These are phyloP conservation scores for Pan paniscus DNA, from an alignment of 2,113 vertebrate species.

Conservation along the genomic window DNA sequence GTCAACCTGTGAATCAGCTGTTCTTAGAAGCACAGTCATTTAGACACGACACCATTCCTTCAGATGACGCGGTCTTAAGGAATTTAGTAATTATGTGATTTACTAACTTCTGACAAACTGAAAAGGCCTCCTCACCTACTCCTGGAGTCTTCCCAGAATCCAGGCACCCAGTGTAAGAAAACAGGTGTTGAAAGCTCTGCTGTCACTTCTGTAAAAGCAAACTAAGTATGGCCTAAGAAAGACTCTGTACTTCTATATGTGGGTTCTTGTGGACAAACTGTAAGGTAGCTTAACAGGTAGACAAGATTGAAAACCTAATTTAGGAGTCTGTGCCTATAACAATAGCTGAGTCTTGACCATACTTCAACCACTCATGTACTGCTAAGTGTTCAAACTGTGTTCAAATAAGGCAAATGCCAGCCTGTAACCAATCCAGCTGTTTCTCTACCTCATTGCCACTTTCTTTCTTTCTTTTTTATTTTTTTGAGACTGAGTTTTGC, in stretches of 20 bases:
- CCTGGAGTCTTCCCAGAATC: constrained; percentile 26
- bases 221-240: background rate
- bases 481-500: background rate
- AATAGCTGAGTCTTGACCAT: background rate
- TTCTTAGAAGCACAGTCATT: constrained; percentile 58
- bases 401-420: background rate
- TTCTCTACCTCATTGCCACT: background rate
- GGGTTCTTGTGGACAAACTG: background rate
- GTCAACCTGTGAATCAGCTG: constrained; percentile 27
- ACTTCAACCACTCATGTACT: background rate
- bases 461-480: background rate
- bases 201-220: constrained; percentile 23
- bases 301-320: background rate
- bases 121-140: constrained; percentile 32
- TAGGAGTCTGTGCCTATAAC: background rate
- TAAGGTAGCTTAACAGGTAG: background rate
- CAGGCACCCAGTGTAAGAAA: constrained; percentile 29
- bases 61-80: constrained; percentile 30
- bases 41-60: constrained; percentile 22
- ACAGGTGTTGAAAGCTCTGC: background rate
- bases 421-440: background rate
- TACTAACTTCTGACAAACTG: constrained; percentile 19
- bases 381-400: background rate
- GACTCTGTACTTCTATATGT: background rate
- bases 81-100: constrained; percentile 37